phyloP scores from a whole-genome alignment of 1,140 invertebrate species.

The Aethina tumida region DNA sequence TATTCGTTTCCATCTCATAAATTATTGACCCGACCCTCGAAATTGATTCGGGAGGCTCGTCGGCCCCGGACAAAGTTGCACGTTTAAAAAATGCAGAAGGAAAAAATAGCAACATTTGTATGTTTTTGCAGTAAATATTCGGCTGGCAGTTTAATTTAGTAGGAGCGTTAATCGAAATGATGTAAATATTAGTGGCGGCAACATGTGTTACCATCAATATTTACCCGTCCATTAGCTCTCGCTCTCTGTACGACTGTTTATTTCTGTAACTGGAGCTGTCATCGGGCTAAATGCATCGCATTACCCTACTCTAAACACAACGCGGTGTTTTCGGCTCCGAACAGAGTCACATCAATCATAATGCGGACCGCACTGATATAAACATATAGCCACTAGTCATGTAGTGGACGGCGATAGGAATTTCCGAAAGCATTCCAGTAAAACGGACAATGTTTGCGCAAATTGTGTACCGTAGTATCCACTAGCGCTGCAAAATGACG shows the following conservation, averaged over 20 bases:
- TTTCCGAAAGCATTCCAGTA: no score
- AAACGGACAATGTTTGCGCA: no score
- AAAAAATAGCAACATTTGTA: no score
- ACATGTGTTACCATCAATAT: conserved; percentile 18
- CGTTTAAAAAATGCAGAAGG: no score
- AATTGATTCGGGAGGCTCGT: no score
- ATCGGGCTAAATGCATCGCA: conserved; percentile 18
- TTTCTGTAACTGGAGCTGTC: conserved; percentile 18
- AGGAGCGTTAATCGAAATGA: conserved; percentile 12
- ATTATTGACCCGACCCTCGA: no score
- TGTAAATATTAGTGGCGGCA: conserved; percentile 16
- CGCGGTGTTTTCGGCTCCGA: conserved; percentile 10
- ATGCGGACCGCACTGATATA: conserved; percentile 6
- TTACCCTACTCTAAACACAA: conserved; percentile 16
- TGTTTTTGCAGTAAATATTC: no score
- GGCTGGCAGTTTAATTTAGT: conserved; percentile 3
- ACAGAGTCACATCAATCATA: conserved; percentile 15
- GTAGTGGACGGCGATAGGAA: no score
- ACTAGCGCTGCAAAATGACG: no score
- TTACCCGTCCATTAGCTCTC: conserved; percentile 18
- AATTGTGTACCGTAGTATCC: no score
- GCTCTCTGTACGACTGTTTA: conserved; percentile 12
- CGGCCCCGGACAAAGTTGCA: no score
- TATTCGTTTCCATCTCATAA: no score
- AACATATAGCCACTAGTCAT: not conserved